Evolutionary conservation across 2,113 vertebrate genomes (phyloP), one percentile per base, ranked within the genome.

Genomic region (Talpa occidentalis): DNA sequence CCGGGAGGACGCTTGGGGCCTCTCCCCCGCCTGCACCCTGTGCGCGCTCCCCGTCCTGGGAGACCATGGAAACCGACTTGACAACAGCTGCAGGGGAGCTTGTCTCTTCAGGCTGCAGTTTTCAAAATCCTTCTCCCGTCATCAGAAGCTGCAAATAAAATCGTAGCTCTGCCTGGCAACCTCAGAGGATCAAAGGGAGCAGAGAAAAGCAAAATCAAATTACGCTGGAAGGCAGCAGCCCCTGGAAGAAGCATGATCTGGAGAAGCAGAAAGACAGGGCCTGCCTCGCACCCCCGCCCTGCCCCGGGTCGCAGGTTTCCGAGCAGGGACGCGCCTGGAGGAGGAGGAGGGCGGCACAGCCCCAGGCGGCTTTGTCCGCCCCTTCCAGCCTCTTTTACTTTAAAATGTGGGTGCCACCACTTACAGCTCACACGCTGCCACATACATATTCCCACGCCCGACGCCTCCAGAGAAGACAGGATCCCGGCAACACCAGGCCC

Each of bases 131-230:
- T 16, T 79, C 95, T 83, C 56, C 73, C 4, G 5, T 91, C 81
- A 81, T 59, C 72, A 52, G 73, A 91, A 62, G 22, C 69, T 10
- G 32, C n/a, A 80, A 44, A 90, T 60, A 83, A 47, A 93, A 60
- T 2, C 44, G 88, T 10, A 22, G 70, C 91, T 4, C 3, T 3
- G 62, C 69, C 69, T 37, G 54, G 95, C 69, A 86, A 80, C 77
- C 79, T 54, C 89, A 4, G 59, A 82, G 52, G 69, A 94, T 67
- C 94, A 89, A 89, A 96, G 85, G 52, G 37, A 70, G 56, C 32
- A 32, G 44, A 49, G 42, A 70, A 90, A 77, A 76, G 76, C 56
- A 88, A 83, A 97, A 32, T 74, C 81, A 77, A 92, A 79, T 89
- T 7, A 37, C 40, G 37, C 74, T 3, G 54, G 72, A n/a, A 59